Percentiles rank a stretch among this genome's conserved stretches.
phyloP scores from a whole-genome alignment of 2,888 invertebrate species.

The Tipula helvola region DNA sequence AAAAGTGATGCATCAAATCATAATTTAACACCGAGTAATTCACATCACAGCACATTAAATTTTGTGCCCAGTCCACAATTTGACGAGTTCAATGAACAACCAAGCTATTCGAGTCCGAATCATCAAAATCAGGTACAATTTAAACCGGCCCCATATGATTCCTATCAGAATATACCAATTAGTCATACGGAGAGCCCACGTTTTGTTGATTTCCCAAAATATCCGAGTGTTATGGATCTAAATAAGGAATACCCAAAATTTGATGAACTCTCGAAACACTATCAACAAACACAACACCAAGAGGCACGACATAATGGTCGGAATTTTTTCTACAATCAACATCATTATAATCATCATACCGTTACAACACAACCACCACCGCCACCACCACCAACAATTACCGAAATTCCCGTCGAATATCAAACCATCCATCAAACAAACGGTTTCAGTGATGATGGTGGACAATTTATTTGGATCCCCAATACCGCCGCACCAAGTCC shows the following conservation, averaged over 20 bases:
- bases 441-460: not conserved
- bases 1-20: not conserved
- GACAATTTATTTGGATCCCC: constrained; percentile 9
- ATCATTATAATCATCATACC: not conserved
- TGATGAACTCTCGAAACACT: not conserved
- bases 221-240: not conserved
- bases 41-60: not conserved
- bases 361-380: not conserved
- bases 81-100: not conserved
- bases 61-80: constrained; percentile 10
- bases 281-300: not conserved
- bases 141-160: not conserved
- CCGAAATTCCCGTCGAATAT: not conserved
- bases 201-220: not conserved
- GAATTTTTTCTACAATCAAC: not conserved
- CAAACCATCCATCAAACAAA: not conserved
- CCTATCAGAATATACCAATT: not conserved
- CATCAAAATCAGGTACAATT: not conserved
- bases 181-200: not conserved
- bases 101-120: not conserved
- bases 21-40: not conserved
- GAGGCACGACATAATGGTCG: not conserved
- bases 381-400: not conserved
- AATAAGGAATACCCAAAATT: not conserved
- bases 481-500: not conserved